Percentiles rank a stretch among this genome's conserved stretches.
These are phyloP conservation scores for Moxostoma hubbsi DNA, from an alignment of 2,797 vertebrate genomes.

Conservation along the genomic window DNA sequence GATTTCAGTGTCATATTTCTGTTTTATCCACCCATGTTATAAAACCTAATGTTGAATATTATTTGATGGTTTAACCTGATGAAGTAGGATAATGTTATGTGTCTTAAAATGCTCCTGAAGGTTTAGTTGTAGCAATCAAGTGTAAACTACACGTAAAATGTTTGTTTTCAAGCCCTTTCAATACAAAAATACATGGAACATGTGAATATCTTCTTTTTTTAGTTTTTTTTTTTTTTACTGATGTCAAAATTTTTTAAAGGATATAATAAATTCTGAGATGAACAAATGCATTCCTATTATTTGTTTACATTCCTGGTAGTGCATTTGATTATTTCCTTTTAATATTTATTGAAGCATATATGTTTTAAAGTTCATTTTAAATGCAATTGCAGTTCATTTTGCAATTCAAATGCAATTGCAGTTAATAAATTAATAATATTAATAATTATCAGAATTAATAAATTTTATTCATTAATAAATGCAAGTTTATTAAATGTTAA, in stretches of 20 bases:
- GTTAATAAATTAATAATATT: too few relatives aligned
- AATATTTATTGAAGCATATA: too few relatives aligned
- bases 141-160: slow-evolving; percentile 44
- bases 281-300: not conserved
- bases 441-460: too few relatives aligned
- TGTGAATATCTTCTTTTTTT: slow-evolving; percentile 57
- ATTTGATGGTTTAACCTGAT: not conserved
- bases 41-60: not conserved
- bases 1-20: not conserved
- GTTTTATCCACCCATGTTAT: not conserved
- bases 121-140: not conserved
- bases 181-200: slow-evolving; percentile 44
- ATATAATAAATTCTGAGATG: slow-evolving; percentile 33
- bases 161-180: slow-evolving; percentile 34
- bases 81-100: not conserved
- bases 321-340: too few relatives aligned
- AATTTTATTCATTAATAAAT: too few relatives aligned
- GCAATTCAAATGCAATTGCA: too few relatives aligned
- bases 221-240: slow-evolving; percentile 29
- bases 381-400: too few relatives aligned
- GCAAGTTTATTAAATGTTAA: too few relatives aligned
- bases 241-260: slow-evolving; percentile 10
- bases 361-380: too few relatives aligned
- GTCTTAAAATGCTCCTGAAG: not conserved
- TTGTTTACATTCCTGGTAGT: not conserved